Base-by-base conservation (phyloP, 64 coral and sea anemone species). In the Montipora cactus region DNA sequence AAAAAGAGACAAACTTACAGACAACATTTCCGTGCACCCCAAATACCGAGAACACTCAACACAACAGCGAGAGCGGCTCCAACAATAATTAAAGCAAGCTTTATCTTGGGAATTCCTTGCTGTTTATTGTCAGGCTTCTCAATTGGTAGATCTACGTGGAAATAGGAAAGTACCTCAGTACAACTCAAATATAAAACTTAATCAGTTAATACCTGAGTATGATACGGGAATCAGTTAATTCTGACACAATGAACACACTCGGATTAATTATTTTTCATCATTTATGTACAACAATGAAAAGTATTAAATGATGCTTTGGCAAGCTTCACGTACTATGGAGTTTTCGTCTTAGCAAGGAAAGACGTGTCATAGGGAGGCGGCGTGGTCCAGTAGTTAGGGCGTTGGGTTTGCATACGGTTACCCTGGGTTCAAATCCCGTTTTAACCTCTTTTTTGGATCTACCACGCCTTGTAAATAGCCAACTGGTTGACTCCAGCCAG, bases 31-130 rank as follows among this genome's bases (percentile, higher is more conserved):
- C 16, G 18, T 71, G 68, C 68, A 71, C 68, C 18, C 68, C 68
- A 71, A 71, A 71, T 71, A 71, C 68, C 68, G 68, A 71, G 68
- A 71, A 71, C 68, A 71, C 3, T 71, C 68, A 71, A 23, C 68
- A 71, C 68, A 71, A 71, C 68, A 71, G 21, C 20, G 68, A 71
- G 5, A 71, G 19, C 20, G 0, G 68, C 18, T 71, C 68, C 68
- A 71, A 23, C 68, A 71, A 71, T 21, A 71, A 71, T 71, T 71
- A 71, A 71, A 71, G 4, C 68, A 22, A 71, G 68, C 68, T 21
- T 71, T 71, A 21, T 23, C 68, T 71, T 71, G 68, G 68, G 8
- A 18, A 71, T 71, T 71, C 68, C 68, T 71, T 71, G 4, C 68
- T 71, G 68, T 71, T n/a, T 6, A 71, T 71, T 71, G 16, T 23